These are phyloP conservation scores for Monochamus alternatus DNA, from an alignment of 2,888 invertebrate genomes.

Conservation along the genomic window DNA sequence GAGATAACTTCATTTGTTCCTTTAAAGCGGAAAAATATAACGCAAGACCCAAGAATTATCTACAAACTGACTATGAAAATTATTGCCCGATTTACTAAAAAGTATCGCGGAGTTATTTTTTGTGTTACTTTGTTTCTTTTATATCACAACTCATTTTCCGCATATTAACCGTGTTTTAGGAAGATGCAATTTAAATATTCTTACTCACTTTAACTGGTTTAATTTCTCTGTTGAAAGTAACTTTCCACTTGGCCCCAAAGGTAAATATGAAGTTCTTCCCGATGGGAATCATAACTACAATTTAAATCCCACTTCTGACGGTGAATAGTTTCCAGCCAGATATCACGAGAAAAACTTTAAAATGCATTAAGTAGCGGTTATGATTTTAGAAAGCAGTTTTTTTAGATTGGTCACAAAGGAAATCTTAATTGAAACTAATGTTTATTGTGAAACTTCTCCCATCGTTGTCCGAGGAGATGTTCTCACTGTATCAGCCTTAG, in stretches of 20 bases:
- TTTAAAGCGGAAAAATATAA: neutral
- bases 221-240: neutral
- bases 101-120: neutral
- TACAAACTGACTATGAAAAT: neutral
- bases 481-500: no score
- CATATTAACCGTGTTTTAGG: neutral
- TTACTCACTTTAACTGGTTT: neutral
- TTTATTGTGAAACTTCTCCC: no score
- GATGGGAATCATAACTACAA: slow-evolving; percentile 1
- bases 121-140: no score
- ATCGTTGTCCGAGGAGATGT: no score
- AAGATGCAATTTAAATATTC: neutral
- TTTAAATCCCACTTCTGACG: neutral
- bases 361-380: neutral
- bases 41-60: neutral
- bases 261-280: slow-evolving; percentile 7
- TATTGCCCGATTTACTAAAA: neutral
- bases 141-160: neutral
- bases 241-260: slow-evolving; percentile 10
- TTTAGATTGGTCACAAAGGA: no score
- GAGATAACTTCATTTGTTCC: slow-evolving; percentile 18
- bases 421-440: no score
- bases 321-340: neutral
- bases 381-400: neutral
- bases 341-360: neutral